phyloP scores from a whole-genome alignment of 2,888 invertebrate species.

The Aplocera efformata region DNA sequence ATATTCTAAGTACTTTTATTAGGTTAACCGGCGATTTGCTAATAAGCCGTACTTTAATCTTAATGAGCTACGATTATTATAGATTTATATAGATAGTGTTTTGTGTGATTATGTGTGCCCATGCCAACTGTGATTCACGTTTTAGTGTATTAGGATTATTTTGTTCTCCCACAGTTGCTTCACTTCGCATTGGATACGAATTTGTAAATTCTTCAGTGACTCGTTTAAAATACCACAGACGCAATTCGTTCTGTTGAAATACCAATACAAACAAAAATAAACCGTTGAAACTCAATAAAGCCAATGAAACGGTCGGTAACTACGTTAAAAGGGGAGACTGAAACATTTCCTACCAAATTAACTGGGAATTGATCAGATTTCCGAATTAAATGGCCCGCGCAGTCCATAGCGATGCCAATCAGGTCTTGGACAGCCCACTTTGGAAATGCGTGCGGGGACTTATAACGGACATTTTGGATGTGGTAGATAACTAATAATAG shows the following conservation, averaged over 20 bases:
- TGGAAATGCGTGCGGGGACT: slow-evolving; percentile 4
- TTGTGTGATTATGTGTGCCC: too few relatives aligned
- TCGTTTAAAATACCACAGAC: background rate
- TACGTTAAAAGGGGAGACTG: slow-evolving; percentile 42
- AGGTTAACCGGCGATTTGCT: too few relatives aligned
- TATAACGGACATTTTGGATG: background rate
- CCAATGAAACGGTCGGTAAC: slow-evolving; percentile 59
- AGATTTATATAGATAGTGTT: too few relatives aligned
- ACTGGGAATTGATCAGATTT: slow-evolving; percentile 73
- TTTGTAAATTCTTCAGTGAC: too few relatives aligned
- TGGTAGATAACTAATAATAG: too few relatives aligned
- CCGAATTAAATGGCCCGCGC: slow-evolving; percentile 62
- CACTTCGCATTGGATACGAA: too few relatives aligned
- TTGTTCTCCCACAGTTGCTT: too few relatives aligned
- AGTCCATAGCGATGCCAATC: slow-evolving; percentile 76
- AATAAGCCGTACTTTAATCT: too few relatives aligned
- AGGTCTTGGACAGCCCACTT: slow-evolving; percentile 34
- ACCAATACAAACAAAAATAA: slow-evolving; percentile 16
- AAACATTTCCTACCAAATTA: slow-evolving; percentile 70
- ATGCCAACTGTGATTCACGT: too few relatives aligned
- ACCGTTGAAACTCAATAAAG: slow-evolving; percentile 31
- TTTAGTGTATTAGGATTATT: too few relatives aligned
- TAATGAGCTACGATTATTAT: too few relatives aligned
- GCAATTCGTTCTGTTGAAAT: slow-evolving; percentile 1
- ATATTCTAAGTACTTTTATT: too few relatives aligned